Evolutionary conservation across 2,888 invertebrate genomes (phyloP).

Genomic region (Willowsia nigromaculata): DNA sequence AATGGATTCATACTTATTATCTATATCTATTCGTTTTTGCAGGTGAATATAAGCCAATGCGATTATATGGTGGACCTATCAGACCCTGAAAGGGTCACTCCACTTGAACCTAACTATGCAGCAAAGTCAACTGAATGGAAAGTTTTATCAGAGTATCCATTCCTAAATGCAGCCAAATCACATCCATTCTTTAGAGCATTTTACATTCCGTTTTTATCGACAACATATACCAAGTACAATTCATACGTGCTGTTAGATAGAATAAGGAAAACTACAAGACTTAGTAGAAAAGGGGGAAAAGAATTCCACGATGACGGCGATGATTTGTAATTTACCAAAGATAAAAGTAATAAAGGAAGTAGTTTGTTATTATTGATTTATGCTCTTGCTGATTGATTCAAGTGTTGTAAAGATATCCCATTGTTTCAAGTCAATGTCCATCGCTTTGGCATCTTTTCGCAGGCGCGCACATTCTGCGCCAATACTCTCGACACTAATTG

Average conservation of each 20-base stretch:
- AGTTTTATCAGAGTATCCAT: constrained; percentile 86
- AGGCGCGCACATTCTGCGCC: constrained; percentile 99
- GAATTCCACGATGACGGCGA: constrained; percentile 75
- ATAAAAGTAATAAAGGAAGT: constrained; percentile 4
- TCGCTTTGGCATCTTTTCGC: constrained; percentile 93
- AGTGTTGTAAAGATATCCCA: constrained; percentile 95
- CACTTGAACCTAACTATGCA: constrained; percentile 89
- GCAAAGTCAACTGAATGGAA: constrained; percentile 86
- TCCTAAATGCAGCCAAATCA: constrained; percentile 87
- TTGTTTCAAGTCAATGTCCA: constrained; percentile 97
- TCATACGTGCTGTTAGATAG: constrained; percentile 86
- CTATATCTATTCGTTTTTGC: constrained; percentile 81
- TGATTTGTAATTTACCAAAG: constrained; percentile 50
- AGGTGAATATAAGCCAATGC: constrained; percentile 88
- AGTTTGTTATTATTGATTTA: constrained; percentile 81
- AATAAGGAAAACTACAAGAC: constrained; percentile 53
- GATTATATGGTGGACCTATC: constrained; percentile 91
- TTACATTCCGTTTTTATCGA: constrained; percentile 89
- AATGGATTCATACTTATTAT: background rate
- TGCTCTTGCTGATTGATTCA: constrained; percentile 96
- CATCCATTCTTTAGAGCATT: constrained; percentile 90
- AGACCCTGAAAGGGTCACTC: constrained; percentile 86
- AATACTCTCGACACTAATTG: constrained; percentile 98
- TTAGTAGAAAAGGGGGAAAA: constrained; percentile 62
- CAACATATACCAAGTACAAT: constrained; percentile 85